Conservation (phyloP, 1,140 invertebrate genomes). For the Euura saliciscinereae region DNA sequence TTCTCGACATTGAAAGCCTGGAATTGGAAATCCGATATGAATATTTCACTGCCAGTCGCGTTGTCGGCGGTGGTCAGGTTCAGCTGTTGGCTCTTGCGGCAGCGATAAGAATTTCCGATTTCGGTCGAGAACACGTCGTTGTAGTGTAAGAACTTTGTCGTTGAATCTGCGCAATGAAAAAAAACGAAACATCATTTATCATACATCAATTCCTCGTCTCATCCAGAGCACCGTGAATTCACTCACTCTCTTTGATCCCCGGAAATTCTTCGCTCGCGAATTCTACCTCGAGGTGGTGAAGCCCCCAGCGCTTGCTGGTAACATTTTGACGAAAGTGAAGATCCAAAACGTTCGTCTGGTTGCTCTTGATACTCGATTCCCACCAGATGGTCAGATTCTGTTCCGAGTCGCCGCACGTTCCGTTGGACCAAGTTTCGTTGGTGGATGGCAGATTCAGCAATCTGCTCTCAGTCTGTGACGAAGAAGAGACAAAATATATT, state of each 20-base stretch:
- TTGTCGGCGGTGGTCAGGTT: conserved; percentile 57
- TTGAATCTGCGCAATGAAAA: conserved; percentile 46
- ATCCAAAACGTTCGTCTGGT: conserved; percentile 42
- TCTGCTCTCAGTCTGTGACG: conserved; percentile 29
- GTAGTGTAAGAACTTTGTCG: conserved; percentile 57
- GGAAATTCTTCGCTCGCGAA: conserved; percentile 32
- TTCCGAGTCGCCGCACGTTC: conserved; percentile 52
- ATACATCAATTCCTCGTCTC: neutral
- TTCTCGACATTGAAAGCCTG: conserved; percentile 70
- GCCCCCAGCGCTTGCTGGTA: conserved; percentile 46
- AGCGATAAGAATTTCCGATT: conserved; percentile 71
- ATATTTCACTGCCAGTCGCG: conserved; percentile 51
- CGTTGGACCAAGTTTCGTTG: conserved; percentile 47
- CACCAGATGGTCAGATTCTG: conserved; percentile 60
- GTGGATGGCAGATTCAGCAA: conserved; percentile 54
- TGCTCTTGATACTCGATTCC: conserved; percentile 36
- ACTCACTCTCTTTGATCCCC: conserved; percentile 31
- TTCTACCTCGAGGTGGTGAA: conserved; percentile 38
- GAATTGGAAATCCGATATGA: conserved; percentile 68
- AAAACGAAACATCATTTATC: conserved; percentile 16
- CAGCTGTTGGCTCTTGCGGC: conserved; percentile 63
- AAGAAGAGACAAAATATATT: too few species aligned
- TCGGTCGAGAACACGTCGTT: conserved; percentile 60
- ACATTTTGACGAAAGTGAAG: conserved; percentile 59
- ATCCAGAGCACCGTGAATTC: too few species aligned